These are phyloP conservation scores for Oncorhynchus clarkii DNA, from an alignment of 2,113 vertebrate genomes.

Conservation along the genomic window DNA sequence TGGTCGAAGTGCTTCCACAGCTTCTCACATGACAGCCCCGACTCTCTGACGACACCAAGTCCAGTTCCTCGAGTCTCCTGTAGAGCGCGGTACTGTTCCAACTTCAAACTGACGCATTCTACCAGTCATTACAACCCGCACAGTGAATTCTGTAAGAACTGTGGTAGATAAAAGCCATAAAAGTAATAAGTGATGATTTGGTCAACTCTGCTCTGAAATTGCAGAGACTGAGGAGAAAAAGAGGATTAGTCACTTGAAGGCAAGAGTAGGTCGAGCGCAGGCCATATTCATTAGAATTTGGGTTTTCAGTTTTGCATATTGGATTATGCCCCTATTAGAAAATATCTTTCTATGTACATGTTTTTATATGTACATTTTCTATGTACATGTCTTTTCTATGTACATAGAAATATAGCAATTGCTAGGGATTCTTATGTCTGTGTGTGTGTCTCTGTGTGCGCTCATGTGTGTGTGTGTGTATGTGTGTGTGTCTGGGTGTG, in stretches of 20 bases:
- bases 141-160: background rate
- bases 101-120: background rate
- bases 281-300: background rate
- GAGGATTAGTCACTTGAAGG: background rate
- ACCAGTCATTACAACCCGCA: background rate
- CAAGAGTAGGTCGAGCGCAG: background rate
- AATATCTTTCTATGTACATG: background rate
- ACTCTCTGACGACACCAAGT: conserved; percentile 55
- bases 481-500: background rate
- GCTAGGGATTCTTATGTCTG: background rate
- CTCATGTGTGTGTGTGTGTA: background rate
- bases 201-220: background rate
- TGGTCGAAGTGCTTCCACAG: conserved; percentile 60
- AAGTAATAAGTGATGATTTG: background rate
- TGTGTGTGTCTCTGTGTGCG: background rate
- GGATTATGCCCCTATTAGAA: background rate
- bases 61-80: background rate
- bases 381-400: background rate
- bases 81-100: background rate
- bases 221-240: background rate
- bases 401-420: background rate
- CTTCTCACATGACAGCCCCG: conserved; percentile 16
- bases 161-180: background rate
- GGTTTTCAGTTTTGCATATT: background rate
- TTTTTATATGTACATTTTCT: background rate